Percentiles rank a stretch among this genome's conserved stretches.
These are phyloP conservation scores for Lomographa bimaculata DNA, from an alignment of 2,888 invertebrate species.

Conservation along the genomic window DNA sequence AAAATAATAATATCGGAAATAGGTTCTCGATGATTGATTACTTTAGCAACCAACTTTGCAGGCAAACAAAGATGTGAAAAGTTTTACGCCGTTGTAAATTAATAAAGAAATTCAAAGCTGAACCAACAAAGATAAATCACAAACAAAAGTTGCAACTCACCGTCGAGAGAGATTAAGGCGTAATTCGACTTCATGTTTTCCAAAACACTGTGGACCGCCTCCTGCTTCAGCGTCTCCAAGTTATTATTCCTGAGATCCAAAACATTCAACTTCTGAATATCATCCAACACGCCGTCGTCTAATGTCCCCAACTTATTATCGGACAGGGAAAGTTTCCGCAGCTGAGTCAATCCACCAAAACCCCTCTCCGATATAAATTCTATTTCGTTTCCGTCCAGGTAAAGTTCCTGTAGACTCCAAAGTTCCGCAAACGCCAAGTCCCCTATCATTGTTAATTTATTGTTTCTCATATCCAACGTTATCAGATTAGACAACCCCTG, in stretches of 20 bases:
- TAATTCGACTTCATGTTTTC: conserved; percentile 88
- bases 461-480: conserved; percentile 89
- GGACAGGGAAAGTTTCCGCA: conserved; percentile 88
- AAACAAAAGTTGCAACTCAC: conserved; percentile 82
- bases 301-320: conserved; percentile 89
- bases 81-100: conserved; percentile 19
- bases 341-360: conserved; percentile 88
- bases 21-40: conserved; percentile 27
- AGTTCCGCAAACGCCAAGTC: conserved; percentile 92
- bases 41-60: conserved; percentile 18
- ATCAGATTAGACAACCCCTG: conserved; percentile 89
- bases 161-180: conserved; percentile 89
- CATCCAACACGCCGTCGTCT: conserved; percentile 88
- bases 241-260: conserved; percentile 91
- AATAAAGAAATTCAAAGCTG: conserved; percentile 35
- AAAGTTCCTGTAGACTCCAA: conserved; percentile 88
- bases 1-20: conserved; percentile 24
- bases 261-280: conserved; percentile 87
- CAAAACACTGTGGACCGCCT: conserved; percentile 88
- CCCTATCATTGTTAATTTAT: conserved; percentile 91
- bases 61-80: conserved; percentile 26
- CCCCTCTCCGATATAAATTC: conserved; percentile 90
- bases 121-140: conserved; percentile 45
- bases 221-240: conserved; percentile 89
- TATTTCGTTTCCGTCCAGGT: conserved; percentile 88